Percentiles rank a stretch among this genome's conserved stretches.
Conservation (phyloP, 2,113 vertebrate species). For the Apodemus speciosus region DNA sequence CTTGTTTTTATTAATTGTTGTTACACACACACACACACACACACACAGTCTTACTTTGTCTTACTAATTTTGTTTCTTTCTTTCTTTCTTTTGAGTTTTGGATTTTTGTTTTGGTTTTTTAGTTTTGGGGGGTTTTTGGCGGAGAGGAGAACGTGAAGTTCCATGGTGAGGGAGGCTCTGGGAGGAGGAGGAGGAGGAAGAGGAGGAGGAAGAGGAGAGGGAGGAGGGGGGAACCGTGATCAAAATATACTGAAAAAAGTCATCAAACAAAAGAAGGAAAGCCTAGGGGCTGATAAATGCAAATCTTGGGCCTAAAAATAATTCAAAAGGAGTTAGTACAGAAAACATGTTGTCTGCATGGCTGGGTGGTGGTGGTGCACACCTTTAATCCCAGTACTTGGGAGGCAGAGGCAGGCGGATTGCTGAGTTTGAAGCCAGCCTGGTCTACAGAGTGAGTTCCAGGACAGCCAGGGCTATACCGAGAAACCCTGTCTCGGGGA, state of each 20-base stretch:
- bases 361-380: too few relatives aligned
- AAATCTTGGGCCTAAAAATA: slow-evolving; percentile 25
- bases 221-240: not conserved
- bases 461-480: too few relatives aligned
- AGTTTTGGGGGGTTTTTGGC: not conserved
- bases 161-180: too few relatives aligned
- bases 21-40: not conserved
- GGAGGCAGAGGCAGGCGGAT: too few relatives aligned
- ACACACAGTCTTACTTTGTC: too few relatives aligned
- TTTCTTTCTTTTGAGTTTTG: not conserved
- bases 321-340: not conserved
- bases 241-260: not conserved
- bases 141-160: not conserved
- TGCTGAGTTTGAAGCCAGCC: too few relatives aligned
- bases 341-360: not conserved
- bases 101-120: not conserved
- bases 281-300: slow-evolving; percentile 64
- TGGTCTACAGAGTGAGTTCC: too few relatives aligned
- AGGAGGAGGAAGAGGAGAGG: not conserved
- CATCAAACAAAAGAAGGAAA: not conserved
- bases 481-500: too few relatives aligned
- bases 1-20: not conserved
- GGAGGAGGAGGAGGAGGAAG: not conserved
- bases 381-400: too few relatives aligned
- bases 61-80: too few relatives aligned